phyloP scores from a whole-genome alignment of 2,113 vertebrate genomes.

The Nansenia antarctica region DNA sequence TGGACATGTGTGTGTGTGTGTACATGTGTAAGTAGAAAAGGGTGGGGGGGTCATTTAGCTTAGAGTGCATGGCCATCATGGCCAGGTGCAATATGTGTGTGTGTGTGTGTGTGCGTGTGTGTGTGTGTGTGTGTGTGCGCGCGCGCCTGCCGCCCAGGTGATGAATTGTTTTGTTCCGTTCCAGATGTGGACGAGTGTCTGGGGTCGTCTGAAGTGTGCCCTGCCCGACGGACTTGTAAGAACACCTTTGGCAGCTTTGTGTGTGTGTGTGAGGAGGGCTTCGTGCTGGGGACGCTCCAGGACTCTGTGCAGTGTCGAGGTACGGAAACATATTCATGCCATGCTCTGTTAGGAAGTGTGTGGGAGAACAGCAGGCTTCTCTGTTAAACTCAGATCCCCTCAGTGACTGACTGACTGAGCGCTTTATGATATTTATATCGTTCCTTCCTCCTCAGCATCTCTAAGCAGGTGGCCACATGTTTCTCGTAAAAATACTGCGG shows the following conservation, averaged over 20 bases:
- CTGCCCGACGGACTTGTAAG: constrained; percentile 52
- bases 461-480: constrained; percentile 12
- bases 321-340: constrained; percentile 24
- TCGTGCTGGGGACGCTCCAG: constrained; percentile 54
- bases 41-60: background rate
- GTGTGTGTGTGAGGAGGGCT: constrained; percentile 62
- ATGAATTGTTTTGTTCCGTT: constrained; percentile 32
- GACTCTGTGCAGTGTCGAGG: constrained; percentile 57
- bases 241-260: constrained; percentile 74
- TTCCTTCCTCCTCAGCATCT: background rate
- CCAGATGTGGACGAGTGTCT: constrained; percentile 70
- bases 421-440: background rate
- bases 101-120: background rate
- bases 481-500: constrained; percentile 13
- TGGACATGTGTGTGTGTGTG: constrained; percentile 9
- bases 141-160: background rate
- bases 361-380: background rate
- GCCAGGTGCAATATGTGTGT: background rate
- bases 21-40: background rate
- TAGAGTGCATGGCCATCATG: no score
- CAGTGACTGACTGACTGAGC: background rate
- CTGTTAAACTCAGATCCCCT: background rate
- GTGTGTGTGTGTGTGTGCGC: background rate
- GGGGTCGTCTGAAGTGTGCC: constrained; percentile 35
- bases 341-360: no score